Evolutionary conservation across 2,888 invertebrate species (phyloP).

Genomic region (Axea sp.): DNA sequence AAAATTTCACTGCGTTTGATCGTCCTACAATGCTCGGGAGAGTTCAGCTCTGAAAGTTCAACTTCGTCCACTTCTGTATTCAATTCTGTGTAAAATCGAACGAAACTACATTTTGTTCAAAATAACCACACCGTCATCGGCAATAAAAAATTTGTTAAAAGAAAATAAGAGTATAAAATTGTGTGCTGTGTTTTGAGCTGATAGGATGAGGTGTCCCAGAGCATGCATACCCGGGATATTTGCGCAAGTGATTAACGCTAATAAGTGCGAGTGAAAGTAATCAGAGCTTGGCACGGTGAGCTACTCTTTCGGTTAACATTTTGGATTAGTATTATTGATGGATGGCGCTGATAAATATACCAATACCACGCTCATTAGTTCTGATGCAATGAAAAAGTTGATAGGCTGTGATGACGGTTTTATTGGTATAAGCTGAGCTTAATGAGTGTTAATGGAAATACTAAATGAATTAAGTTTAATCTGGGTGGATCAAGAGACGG

Average conservation of each 20-base stretch:
- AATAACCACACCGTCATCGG: conserved; percentile 11
- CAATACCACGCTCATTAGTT: neutral
- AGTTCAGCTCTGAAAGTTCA: conserved; percentile 49
- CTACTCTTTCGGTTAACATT: conserved; percentile 10
- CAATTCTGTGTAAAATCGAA: conserved; percentile 16
- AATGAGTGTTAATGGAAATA: no score
- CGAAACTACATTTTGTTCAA: conserved; percentile 31
- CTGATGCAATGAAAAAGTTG: neutral
- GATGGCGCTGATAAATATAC: neutral
- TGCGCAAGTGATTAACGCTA: conserved; percentile 13
- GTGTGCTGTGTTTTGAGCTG: no score
- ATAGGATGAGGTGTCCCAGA: no score
- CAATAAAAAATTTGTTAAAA: no score
- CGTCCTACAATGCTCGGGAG: conserved; percentile 30
- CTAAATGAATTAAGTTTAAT: no score
- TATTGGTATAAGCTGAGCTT: no score
- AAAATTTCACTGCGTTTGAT: conserved; percentile 24
- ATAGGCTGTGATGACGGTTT: no score
- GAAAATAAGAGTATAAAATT: conserved; percentile 1
- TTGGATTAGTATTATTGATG: conserved; percentile 6
- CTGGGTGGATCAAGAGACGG: no score
- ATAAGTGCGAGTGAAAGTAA: conserved; percentile 41
- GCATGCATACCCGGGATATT: neutral
- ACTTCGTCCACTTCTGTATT: conserved; percentile 27
- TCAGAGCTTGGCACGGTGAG: neutral